phyloP scores from a whole-genome alignment of 2,797 vertebrate species.

The Cirrhinus mrigala region DNA sequence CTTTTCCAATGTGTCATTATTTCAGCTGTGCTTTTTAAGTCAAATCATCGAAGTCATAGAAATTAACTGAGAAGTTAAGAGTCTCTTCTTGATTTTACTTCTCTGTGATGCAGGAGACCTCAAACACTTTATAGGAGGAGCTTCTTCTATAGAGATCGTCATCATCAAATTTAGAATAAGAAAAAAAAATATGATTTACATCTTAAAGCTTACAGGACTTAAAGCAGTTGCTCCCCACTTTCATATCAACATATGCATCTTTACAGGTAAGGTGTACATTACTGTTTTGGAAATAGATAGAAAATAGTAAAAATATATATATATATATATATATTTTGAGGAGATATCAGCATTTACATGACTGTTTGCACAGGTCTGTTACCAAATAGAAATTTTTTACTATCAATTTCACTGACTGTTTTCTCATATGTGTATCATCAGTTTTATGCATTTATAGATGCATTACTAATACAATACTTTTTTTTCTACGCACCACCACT shows the following conservation, averaged over 20 bases:
- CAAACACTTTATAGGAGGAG: slow-evolving; percentile 4
- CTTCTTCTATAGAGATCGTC: neutral
- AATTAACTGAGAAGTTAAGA: neutral
- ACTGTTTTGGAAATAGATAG: slow-evolving; percentile 7
- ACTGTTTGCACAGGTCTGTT: no score
- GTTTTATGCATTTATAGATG: neutral
- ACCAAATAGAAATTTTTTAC: no score
- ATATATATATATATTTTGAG: no score
- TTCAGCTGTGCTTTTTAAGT: neutral
- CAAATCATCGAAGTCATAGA: neutral
- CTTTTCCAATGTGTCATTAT: slow-evolving; percentile 8
- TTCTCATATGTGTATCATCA: no score
- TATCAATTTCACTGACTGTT: no score
- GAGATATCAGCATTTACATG: no score
- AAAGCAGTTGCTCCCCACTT: no score
- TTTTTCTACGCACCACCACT: neutral
- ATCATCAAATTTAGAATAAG: no score
- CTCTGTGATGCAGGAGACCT: neutral
- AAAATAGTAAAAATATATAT: no score
- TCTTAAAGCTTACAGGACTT: neutral
- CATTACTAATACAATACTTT: neutral
- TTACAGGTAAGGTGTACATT: neutral
- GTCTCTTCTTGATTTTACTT: neutral
- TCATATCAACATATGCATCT: neutral
- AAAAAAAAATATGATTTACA: no score